These are phyloP conservation scores for Dromococcyx pavoninus DNA, from an alignment of 2,797 vertebrate genomes.

Conservation along the genomic window DNA sequence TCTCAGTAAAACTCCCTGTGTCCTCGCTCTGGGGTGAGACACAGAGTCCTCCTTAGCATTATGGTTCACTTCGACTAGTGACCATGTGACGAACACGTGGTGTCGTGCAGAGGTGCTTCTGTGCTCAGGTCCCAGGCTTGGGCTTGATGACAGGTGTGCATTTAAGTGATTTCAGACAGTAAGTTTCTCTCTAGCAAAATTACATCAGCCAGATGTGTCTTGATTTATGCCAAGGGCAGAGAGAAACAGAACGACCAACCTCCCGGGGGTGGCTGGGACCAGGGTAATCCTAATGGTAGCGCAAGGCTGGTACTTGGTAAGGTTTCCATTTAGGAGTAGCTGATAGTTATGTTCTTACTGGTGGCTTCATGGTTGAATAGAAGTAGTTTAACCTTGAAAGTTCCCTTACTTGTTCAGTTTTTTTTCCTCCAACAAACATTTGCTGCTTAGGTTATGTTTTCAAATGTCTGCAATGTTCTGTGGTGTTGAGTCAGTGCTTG, in stretches of 20 bases:
- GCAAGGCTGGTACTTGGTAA: neutral
- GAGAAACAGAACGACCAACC: accelerated
- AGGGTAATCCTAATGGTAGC: neutral
- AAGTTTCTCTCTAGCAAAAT: slow-evolving; percentile 24
- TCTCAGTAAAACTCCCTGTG: neutral
- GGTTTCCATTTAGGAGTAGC: neutral
- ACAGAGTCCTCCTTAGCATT: neutral
- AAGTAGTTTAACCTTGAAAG: neutral
- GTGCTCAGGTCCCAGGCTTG: neutral
- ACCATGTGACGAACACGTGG: accelerated
- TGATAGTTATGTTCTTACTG: neutral
- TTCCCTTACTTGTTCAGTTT: neutral
- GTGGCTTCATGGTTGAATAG: neutral
- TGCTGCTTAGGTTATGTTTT: neutral
- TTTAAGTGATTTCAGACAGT: slow-evolving; percentile 19
- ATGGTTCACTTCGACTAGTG: accelerated
- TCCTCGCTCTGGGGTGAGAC: neutral
- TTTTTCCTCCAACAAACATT: neutral
- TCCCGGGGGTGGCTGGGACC: accelerated
- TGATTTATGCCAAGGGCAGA: slow-evolving; percentile 13
- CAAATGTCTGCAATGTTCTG: neutral
- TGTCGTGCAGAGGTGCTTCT: accelerated
- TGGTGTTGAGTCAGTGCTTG: neutral
- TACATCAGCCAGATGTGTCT: neutral
- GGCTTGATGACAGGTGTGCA: neutral